phyloP scores from a whole-genome alignment of 64 coral and sea anemone genomes.

The Catalaphyllia jardinei region DNA sequence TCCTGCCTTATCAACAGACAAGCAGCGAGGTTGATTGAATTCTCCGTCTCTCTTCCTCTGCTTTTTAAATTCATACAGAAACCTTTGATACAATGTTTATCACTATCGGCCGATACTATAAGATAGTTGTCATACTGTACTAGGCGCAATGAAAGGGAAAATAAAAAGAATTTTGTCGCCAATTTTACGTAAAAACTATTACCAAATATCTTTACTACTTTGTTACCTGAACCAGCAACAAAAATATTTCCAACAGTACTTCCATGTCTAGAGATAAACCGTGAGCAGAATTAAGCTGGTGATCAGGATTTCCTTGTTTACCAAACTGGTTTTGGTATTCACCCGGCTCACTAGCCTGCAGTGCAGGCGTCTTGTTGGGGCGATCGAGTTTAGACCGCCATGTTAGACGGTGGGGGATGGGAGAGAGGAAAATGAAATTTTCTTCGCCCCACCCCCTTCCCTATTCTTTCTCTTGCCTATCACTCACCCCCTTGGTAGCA shows the following conservation, averaged over 20 bases:
- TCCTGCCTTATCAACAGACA: slow-evolving; percentile 47
- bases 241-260: not conserved
- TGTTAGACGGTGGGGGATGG: too few species aligned
- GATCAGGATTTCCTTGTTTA: not conserved
- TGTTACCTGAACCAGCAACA: not conserved
- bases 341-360: not conserved
- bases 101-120: not conserved
- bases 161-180: not conserved
- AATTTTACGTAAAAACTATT: not conserved
- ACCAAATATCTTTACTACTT: not conserved
- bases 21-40: slow-evolving; percentile 36
- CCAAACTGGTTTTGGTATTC: slow-evolving; percentile 7
- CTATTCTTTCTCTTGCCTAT: too few species aligned
- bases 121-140: not conserved
- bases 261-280: not conserved
- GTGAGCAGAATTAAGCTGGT: not conserved
- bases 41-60: slow-evolving; percentile 12
- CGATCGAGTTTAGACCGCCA: too few species aligned
- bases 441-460: too few species aligned
- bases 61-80: slow-evolving; percentile 40
- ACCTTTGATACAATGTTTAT: slow-evolving; percentile 25
- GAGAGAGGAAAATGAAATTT: too few species aligned
- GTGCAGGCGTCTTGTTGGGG: too few species aligned
- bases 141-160: not conserved
- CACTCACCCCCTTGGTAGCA: too few species aligned